Base-by-base conservation (phyloP, 2,113 vertebrate species). In the Carassius carassius region DNA sequence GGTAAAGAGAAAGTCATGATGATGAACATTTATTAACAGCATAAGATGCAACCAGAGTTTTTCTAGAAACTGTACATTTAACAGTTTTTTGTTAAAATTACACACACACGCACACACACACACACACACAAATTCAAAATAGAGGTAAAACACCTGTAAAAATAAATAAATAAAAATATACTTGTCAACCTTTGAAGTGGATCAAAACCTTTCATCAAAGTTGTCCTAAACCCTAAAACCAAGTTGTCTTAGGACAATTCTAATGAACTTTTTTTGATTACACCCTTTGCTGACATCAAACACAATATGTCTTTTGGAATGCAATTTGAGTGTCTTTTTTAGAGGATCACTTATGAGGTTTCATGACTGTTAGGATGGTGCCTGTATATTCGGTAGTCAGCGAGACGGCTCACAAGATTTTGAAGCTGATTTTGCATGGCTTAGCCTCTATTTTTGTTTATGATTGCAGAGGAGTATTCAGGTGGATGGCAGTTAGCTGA, bases 371-470 rank as follows among this genome's bases (percentile, higher is more conserved):
- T 70, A 19, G 32, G 8, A 70, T 37, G 32, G 8, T 37, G 17
- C 32, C 3, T 70, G 7, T 37, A 13, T 37, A 69, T 32, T 16
- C 16, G 1, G 65, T 35, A 69, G 16, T 4, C 32, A 35, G 32
- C 8, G 8, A 69, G 17, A 10, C 65, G 17, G 29, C 25, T 67
- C 63, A 67, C 63, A 19, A 10, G 37, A 19, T 72, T 41, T 73
- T 13, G 21, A 5, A 73, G 69, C 37, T 44, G 41, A 23, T 44
- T 74, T 47, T 74, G 41, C 41, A 72, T 10, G 35, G 21, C 0
- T 47, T 44, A 74, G n/a, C 12, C 70, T 74, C n/a, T 74, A n/a
- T 74, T 49, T 65, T 74, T 73, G 9, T 41, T 17, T 41, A 29
- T 65, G 35, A 2, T 21, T 41, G 35, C 32, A 21, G 69, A n/a